Conservation (phyloP, 2,113 vertebrate genomes). For the Hemiprocne comata region DNA sequence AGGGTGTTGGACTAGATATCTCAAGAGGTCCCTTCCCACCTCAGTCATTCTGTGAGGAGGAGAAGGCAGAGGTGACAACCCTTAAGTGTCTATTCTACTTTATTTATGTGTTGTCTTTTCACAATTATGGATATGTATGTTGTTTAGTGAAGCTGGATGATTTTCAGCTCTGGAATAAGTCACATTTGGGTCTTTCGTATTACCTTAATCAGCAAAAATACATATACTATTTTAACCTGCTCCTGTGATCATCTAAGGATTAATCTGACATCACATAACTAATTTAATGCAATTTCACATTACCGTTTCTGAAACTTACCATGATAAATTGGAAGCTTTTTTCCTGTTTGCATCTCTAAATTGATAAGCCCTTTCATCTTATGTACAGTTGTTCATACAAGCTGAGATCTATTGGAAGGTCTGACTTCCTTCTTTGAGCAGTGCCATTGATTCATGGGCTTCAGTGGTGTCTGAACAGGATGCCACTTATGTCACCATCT, state of each 20-base stretch:
- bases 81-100: background rate
- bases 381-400: slow-evolving; percentile 36
- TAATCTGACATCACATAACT: slow-evolving; percentile 50
- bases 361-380: slow-evolving; percentile 58
- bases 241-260: slow-evolving; percentile 54
- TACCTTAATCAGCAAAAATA: slow-evolving; percentile 59
- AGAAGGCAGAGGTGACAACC: background rate
- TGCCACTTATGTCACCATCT: background rate
- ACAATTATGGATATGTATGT: background rate
- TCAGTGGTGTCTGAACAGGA: background rate
- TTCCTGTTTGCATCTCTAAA: slow-evolving; percentile 52
- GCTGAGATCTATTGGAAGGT: slow-evolving; percentile 8
- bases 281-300: slow-evolving; percentile 59
- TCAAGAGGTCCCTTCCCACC: background rate
- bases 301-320: slow-evolving; percentile 37
- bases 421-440: background rate
- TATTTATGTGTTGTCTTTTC: background rate
- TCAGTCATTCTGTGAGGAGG: background rate
- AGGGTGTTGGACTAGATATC: background rate
- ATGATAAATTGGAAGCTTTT: slow-evolving; percentile 59
- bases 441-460: background rate
- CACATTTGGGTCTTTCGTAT: slow-evolving; percentile 15
- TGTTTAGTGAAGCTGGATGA: background rate
- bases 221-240: slow-evolving; percentile 54
- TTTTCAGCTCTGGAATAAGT: slow-evolving; percentile 20